A percentile compares a stretch with the other conserved stretches of the same genome.
These are phyloP conservation scores for Thera obeliscata DNA, from an alignment of 2,888 invertebrate genomes.

Conservation along the genomic window DNA sequence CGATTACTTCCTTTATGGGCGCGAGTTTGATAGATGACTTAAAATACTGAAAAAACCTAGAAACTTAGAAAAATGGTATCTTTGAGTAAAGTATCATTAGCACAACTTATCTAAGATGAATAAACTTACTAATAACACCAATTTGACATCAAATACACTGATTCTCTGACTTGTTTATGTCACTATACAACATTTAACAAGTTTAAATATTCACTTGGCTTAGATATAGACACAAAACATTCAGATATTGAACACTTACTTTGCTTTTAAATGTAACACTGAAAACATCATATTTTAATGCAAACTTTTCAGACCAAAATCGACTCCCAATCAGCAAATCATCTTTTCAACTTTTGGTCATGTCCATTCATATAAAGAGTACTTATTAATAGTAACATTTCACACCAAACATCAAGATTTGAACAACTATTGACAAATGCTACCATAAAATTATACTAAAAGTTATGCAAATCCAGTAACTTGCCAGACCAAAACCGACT, in stretches of 20 bases:
- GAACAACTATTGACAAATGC: too few species aligned
- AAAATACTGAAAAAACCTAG: too few species aligned
- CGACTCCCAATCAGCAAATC: too few species aligned
- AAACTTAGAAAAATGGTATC: too few species aligned
- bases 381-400: too few species aligned
- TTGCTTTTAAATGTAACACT: background rate
- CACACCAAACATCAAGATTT: background rate
- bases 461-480: too few species aligned
- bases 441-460: too few species aligned
- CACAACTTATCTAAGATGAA: background rate
- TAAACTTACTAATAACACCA: background rate
- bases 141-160: constrained; percentile 1
- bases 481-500: too few species aligned
- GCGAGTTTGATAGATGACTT: too few species aligned
- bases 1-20: too few species aligned
- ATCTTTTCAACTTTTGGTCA: too few species aligned
- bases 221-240: constrained; percentile 3
- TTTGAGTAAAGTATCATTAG: background rate
- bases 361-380: too few species aligned
- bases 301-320: background rate
- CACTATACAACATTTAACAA: background rate
- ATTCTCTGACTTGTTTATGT: background rate
- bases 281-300: background rate
- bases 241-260: background rate
- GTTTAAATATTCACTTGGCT: background rate